Percentiles rank a stretch among this genome's conserved stretches.
These are phyloP conservation scores for Elegia similella DNA, from an alignment of 2,888 invertebrate genomes.

Conservation along the genomic window DNA sequence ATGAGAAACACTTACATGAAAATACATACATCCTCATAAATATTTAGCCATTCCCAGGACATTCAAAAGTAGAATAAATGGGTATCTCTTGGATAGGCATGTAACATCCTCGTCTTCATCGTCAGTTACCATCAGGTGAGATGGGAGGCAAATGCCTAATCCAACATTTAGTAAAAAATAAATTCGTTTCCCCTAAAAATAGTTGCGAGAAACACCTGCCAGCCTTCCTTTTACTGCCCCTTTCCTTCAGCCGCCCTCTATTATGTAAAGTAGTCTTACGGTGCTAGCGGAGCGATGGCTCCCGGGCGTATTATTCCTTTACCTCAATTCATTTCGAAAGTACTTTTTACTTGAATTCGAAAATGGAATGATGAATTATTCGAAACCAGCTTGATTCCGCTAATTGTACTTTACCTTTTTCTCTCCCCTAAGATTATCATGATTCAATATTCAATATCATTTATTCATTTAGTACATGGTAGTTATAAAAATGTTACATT, in stretches of 20 bases:
- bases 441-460: too few relatives aligned
- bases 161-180: too few relatives aligned
- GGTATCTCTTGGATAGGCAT: too few relatives aligned
- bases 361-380: not conserved
- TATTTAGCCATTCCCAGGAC: not conserved
- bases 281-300: not conserved
- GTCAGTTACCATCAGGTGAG: too few relatives aligned
- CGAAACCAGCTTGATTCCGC: not conserved
- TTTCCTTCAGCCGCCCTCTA: conserved; percentile 1
- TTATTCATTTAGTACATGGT: too few relatives aligned
- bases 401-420: too few relatives aligned
- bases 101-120: too few relatives aligned
- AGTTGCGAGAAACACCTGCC: not conserved
- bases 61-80: too few relatives aligned
- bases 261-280: conserved; percentile 15
- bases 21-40: not conserved
- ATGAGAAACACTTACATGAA: not conserved
- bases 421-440: too few relatives aligned
- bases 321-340: conserved; percentile 6
- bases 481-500: too few relatives aligned
- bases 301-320: not conserved
- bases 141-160: too few relatives aligned
- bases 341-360: conserved; percentile 8
- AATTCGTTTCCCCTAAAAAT: not conserved
- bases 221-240: not conserved